Percentiles rank a stretch among this genome's conserved stretches.
phyloP scores from a whole-genome alignment of 2,888 invertebrate genomes.

The Conistra vaccinii region DNA sequence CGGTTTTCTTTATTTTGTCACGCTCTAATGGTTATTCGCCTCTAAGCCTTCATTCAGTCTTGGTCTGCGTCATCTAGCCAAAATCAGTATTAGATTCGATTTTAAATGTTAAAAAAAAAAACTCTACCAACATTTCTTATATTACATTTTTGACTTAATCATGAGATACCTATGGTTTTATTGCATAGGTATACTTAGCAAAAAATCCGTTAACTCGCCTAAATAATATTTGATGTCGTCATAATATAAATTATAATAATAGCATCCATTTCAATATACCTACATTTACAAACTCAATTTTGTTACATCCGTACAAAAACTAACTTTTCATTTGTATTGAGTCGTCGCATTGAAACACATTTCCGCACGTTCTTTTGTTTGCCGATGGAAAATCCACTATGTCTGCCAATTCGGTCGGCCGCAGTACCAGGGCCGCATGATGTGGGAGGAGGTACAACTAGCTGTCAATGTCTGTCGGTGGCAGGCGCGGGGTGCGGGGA shows the following conservation, averaged over 20 bases:
- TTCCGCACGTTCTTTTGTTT: constrained; percentile 71
- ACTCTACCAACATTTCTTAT: constrained; percentile 1
- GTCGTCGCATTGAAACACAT: constrained; percentile 37
- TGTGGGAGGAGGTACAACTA: constrained; percentile 74
- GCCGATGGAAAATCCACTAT: constrained; percentile 79
- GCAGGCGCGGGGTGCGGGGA: constrained; percentile 67
- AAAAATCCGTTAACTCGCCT: constrained; percentile 30
- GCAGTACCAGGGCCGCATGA: constrained; percentile 83
- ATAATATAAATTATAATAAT: background rate
- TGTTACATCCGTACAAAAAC: constrained; percentile 19
- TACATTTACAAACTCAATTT: constrained; percentile 22
- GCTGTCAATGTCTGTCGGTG: constrained; percentile 74
- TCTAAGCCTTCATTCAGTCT: constrained; percentile 64
- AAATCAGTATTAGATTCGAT: constrained; percentile 27
- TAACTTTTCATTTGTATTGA: constrained; percentile 34
- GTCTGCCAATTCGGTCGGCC: constrained; percentile 87
- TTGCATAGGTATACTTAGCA: constrained; percentile 1
- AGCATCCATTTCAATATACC: constrained; percentile 7
- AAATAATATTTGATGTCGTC: background rate
- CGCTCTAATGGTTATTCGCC: constrained; percentile 56
- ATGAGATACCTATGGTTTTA: constrained; percentile 1
- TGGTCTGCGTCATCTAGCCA: constrained; percentile 62
- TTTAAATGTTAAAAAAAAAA: too few relatives aligned
- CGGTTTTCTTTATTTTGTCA: constrained; percentile 67
- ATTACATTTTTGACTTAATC: constrained; percentile 4